These are phyloP conservation scores for Scomber scombrus DNA, from an alignment of 2,113 vertebrate species.

Conservation along the genomic window DNA sequence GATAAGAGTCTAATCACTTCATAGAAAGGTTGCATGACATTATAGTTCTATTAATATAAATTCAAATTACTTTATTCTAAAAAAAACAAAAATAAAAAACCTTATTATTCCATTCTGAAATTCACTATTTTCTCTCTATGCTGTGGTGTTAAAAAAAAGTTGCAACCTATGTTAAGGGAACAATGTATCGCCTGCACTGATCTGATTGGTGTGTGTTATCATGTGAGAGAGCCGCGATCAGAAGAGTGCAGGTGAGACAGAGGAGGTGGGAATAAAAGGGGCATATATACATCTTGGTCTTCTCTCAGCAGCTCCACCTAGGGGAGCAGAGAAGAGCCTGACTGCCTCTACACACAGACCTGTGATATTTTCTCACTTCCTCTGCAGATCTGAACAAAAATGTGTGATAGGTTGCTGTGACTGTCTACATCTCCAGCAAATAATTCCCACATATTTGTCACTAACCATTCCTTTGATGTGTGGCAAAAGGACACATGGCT, in stretches of 20 bases:
- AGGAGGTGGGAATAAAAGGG: not conserved
- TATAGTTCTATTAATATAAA: constrained; percentile 35
- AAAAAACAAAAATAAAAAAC: not conserved
- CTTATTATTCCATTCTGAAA: not conserved
- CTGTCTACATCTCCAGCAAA: constrained; percentile 34
- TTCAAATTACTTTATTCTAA: constrained; percentile 26
- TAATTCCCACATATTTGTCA: constrained; percentile 54
- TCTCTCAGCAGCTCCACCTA: constrained; percentile 80
- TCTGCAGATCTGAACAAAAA: constrained; percentile 43
- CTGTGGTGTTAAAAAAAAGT: not conserved
- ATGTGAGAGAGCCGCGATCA: constrained; percentile 7
- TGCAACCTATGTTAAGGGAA: constrained; percentile 1
- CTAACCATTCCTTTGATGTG: constrained; percentile 65
- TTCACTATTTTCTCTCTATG: constrained; percentile 7
- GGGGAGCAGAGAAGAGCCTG: constrained; percentile 59
- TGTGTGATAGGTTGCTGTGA: constrained; percentile 30
- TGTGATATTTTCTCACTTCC: not conserved
- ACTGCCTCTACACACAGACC: constrained; percentile 17
- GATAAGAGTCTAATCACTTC: constrained; percentile 57
- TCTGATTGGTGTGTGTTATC: constrained; percentile 26
- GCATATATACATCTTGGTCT: constrained; percentile 16
- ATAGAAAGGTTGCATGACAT: constrained; percentile 52
- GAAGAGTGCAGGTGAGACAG: not conserved
- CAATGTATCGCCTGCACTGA: not conserved
- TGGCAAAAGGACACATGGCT: constrained; percentile 57